These are phyloP conservation scores for Cydia splendana DNA, from an alignment of 1,140 invertebrate genomes.

Conservation along the genomic window DNA sequence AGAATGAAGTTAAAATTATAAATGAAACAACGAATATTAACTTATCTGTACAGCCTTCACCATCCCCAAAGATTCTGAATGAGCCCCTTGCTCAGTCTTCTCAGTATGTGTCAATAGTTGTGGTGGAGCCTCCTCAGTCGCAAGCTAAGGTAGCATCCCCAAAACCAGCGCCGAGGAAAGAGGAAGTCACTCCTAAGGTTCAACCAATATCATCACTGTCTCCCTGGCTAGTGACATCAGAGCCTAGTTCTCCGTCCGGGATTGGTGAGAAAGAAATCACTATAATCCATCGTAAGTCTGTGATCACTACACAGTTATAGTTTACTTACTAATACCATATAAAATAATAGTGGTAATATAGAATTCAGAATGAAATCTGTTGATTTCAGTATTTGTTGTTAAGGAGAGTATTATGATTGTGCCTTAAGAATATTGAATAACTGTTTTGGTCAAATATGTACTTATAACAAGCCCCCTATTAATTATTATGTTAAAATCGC, in stretches of 20 bases:
- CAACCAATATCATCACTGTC: constrained; percentile 81
- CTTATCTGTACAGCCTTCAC: constrained; percentile 66
- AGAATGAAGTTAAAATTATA: constrained; percentile 75
- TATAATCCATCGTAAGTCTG: constrained; percentile 85
- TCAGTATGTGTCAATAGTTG: constrained; percentile 81
- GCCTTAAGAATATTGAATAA: constrained; percentile 13
- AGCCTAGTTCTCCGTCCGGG: constrained; percentile 83
- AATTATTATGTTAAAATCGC: not conserved
- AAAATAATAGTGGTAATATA: not conserved
- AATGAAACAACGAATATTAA: constrained; percentile 72
- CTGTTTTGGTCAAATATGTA: constrained; percentile 5
- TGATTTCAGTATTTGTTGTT: constrained; percentile 25
- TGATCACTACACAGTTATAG: constrained; percentile 91
- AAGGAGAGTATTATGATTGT: constrained; percentile 19
- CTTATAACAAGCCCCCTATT: constrained; percentile 5
- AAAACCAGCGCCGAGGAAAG: constrained; percentile 59
- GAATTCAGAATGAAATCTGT: not conserved
- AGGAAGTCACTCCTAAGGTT: constrained; percentile 61
- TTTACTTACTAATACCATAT: constrained; percentile 2
- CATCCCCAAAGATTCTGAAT: constrained; percentile 74
- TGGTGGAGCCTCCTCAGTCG: constrained; percentile 78
- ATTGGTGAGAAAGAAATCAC: constrained; percentile 86
- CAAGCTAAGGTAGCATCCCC: constrained; percentile 65
- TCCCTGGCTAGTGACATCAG: constrained; percentile 90
- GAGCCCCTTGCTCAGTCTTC: constrained; percentile 54